phyloP scores from a whole-genome alignment of 2,888 invertebrate species.

The Pocota personata region DNA sequence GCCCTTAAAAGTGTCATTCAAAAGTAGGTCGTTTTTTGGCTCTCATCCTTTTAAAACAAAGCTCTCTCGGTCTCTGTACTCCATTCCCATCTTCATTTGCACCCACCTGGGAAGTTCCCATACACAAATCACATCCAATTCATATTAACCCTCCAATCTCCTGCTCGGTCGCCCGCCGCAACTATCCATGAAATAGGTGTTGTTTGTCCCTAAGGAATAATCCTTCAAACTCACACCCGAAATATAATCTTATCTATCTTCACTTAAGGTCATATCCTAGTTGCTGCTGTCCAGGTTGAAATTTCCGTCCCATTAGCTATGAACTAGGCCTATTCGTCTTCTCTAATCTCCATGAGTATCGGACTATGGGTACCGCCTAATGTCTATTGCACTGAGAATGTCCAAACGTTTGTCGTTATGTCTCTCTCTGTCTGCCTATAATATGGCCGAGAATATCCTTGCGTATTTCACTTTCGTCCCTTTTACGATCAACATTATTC shows the following conservation, averaged over 20 bases:
- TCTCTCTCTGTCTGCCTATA: not conserved
- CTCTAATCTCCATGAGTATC: slow-evolving; percentile 68
- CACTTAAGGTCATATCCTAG: slow-evolving; percentile 57
- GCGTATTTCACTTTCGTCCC: slow-evolving; percentile 65
- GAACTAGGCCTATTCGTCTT: slow-evolving; percentile 71
- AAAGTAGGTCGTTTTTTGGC: slow-evolving; percentile 2
- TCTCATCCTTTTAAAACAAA: not conserved
- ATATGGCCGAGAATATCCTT: slow-evolving; percentile 27
- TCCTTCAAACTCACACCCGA: slow-evolving; percentile 50
- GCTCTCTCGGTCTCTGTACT: not conserved
- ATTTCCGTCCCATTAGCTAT: slow-evolving; percentile 68
- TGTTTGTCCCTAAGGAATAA: slow-evolving; percentile 57
- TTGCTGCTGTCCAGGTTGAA: slow-evolving; percentile 39
- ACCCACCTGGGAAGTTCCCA: slow-evolving; percentile 50
- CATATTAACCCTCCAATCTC: not conserved
- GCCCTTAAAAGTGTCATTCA: slow-evolving; percentile 60
- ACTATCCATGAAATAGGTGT: slow-evolving; percentile 66
- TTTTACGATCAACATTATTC: slow-evolving; percentile 71
- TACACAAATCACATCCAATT: slow-evolving; percentile 58
- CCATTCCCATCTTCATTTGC: slow-evolving; percentile 16
- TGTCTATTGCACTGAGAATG: slow-evolving; percentile 44
- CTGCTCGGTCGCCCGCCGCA: slow-evolving; percentile 34
- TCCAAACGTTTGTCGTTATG: not conserved
- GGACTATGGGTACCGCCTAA: slow-evolving; percentile 7
- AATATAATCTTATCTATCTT: slow-evolving; percentile 68